Conservation (phyloP, 2,888 invertebrate species). For the Erannis defoliaria region DNA sequence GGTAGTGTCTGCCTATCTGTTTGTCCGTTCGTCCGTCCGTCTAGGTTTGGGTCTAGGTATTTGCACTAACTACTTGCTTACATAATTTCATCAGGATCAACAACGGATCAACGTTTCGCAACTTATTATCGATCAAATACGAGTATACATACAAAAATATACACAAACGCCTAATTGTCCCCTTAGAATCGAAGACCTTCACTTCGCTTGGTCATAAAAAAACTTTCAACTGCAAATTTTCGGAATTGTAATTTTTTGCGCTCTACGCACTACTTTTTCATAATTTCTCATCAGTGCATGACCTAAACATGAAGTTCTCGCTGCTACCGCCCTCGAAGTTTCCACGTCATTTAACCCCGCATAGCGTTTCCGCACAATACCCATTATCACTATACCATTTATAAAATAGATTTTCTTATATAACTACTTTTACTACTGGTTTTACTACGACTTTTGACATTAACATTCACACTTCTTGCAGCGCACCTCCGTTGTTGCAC, state of each 20-base stretch:
- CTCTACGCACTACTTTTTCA: constrained; percentile 3
- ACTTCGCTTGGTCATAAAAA: background rate
- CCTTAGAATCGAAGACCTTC: background rate
- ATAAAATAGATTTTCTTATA: constrained; percentile 44
- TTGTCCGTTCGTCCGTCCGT: too few relatives aligned
- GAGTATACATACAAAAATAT: too few relatives aligned
- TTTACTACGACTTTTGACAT: constrained; percentile 57
- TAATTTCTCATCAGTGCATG: constrained; percentile 23
- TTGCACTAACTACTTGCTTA: too few relatives aligned
- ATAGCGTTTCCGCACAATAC: constrained; percentile 65
- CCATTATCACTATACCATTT: constrained; percentile 12
- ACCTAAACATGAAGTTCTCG: constrained; percentile 59
- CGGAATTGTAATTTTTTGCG: background rate
- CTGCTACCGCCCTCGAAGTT: constrained; percentile 55
- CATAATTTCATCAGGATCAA: too few relatives aligned
- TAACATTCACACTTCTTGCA: constrained; percentile 65
- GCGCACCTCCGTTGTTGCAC: constrained; percentile 46
- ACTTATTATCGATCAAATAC: too few relatives aligned
- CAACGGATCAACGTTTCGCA: too few relatives aligned
- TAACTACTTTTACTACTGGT: constrained; percentile 4
- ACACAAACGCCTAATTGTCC: too few relatives aligned
- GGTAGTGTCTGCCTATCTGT: too few relatives aligned
- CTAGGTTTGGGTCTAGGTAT: too few relatives aligned
- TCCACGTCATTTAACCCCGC: constrained; percentile 73
- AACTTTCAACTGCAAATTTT: background rate